Conservation (phyloP, 2,888 invertebrate genomes). For the Lasioglossum lativentre region DNA sequence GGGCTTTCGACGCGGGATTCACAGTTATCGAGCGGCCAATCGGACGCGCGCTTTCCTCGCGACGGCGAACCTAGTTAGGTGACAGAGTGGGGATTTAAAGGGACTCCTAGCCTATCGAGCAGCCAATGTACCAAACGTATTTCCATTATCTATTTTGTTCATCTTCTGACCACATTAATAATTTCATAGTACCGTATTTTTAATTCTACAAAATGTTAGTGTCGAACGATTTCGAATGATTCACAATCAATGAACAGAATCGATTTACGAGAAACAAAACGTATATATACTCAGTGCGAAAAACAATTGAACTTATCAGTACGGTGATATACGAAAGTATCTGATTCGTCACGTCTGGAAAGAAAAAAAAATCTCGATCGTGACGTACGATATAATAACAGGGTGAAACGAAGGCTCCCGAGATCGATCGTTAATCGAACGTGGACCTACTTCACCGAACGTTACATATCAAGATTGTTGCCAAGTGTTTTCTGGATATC, state of each 20-base stretch:
- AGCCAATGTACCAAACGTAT: background rate
- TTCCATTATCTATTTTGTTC: background rate
- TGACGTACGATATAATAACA: constrained; percentile 36
- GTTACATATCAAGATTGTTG: constrained; percentile 80
- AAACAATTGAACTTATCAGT: constrained; percentile 15
- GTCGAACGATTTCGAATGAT: background rate
- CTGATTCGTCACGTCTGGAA: background rate
- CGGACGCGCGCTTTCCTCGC: background rate
- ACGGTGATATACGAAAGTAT: background rate
- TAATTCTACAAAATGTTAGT: background rate
- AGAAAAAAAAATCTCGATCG: constrained; percentile 20
- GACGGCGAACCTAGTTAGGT: too few species aligned
- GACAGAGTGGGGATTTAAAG: background rate
- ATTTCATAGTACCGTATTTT: background rate
- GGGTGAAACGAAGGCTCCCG: constrained; percentile 45
- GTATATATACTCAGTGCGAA: background rate
- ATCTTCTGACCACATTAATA: background rate
- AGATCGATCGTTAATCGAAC: constrained; percentile 41
- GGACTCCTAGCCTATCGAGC: background rate
- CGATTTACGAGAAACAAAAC: background rate
- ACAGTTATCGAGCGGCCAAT: background rate
- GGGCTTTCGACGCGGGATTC: background rate
- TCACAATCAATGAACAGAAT: background rate
- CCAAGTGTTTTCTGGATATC: constrained; percentile 76
- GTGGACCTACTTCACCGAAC: constrained; percentile 76